Evolutionary conservation across 2,888 invertebrate genomes (phyloP), one percentile per base, ranked within the genome.

Genomic region (Leptogaster cylindrica): DNA sequence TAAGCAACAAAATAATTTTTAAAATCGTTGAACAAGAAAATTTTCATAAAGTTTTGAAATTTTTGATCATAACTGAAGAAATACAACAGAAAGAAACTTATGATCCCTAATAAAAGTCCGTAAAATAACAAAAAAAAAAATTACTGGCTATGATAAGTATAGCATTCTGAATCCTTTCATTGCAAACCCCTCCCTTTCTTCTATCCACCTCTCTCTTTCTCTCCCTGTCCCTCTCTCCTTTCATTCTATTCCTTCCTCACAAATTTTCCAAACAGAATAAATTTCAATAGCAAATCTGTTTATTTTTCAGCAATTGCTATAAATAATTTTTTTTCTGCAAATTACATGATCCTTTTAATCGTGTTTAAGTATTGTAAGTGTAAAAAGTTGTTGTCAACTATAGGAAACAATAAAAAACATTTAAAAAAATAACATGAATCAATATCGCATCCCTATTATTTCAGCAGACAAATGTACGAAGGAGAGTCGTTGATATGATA

Each of bases 401-500:
- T 61, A 44, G 44, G 27, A 61, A 27, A 61, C 61, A 61, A 61
- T 44, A 44, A 61, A 25, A 44, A 27, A 61, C 33, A 48, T 27
- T 23, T 16, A 36, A 44, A 61, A 27, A 31, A n/a, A n/a, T n/a
- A n/a, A n/a, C 27, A 28, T 41, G 28, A 61, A 66, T 28, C 65
- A 50, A 55, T 65, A 28, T 36, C 41, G 27, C 31, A 65, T 58
- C 28, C 65, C 44, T 64, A 39, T 51, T 46, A 28, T 20, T 55
- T 67, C 58, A 46, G 63, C 64, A 50, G 66, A 69, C 52, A 68
- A 68, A 68, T 71, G 72, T 70, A 65, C 66, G 71, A 72, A 72
- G 70, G 70, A 72, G 71, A 71, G 68, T 68, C 55, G 69, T 72
- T 69, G 70, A 70, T 70, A 72, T 70, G 70, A 71, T 76, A 76